Conservation (phyloP, 2,113 vertebrate genomes). For the Platichthys stellatus region DNA sequence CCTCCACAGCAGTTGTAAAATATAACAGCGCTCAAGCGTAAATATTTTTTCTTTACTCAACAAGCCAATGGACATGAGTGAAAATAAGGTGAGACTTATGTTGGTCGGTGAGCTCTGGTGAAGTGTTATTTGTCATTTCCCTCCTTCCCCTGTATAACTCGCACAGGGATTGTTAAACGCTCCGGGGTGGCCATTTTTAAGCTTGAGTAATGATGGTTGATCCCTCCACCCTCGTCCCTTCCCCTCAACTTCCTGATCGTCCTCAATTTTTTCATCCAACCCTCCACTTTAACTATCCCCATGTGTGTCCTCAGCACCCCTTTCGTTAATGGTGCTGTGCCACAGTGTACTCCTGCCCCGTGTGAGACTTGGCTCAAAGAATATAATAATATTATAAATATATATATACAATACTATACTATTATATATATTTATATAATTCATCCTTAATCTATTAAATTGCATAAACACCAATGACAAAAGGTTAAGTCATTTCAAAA, state of each 20-base stretch:
- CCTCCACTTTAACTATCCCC: conserved; percentile 21
- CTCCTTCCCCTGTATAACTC: conserved; percentile 63
- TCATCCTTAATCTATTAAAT: too few relatives aligned
- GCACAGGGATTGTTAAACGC: conserved; percentile 84
- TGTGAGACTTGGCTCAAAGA: conserved; percentile 58
- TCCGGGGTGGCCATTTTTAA: conserved; percentile 79
- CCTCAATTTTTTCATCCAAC: conserved; percentile 15
- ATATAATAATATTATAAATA: too few relatives aligned
- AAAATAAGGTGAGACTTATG: conserved; percentile 19
- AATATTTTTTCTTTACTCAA: not conserved
- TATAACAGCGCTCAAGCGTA: not conserved
- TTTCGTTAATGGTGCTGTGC: conserved; percentile 60
- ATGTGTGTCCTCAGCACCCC: conserved; percentile 78
- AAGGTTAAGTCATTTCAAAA: not conserved
- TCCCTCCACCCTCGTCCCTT: not conserved
- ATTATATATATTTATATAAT: too few relatives aligned
- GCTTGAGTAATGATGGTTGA: conserved; percentile 82
- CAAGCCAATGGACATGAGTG: not conserved
- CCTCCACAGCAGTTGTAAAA: not conserved
- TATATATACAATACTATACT: too few relatives aligned
- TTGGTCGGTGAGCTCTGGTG: conserved; percentile 23
- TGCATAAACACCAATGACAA: too few relatives aligned
- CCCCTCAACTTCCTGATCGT: conserved; percentile 1
- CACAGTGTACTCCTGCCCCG: conserved; percentile 48
- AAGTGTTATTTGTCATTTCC: conserved; percentile 48